These are phyloP conservation scores for Astropecten irregularis DNA, from an alignment of 53 echinoderm and acorn worm genomes.

Conservation along the genomic window DNA sequence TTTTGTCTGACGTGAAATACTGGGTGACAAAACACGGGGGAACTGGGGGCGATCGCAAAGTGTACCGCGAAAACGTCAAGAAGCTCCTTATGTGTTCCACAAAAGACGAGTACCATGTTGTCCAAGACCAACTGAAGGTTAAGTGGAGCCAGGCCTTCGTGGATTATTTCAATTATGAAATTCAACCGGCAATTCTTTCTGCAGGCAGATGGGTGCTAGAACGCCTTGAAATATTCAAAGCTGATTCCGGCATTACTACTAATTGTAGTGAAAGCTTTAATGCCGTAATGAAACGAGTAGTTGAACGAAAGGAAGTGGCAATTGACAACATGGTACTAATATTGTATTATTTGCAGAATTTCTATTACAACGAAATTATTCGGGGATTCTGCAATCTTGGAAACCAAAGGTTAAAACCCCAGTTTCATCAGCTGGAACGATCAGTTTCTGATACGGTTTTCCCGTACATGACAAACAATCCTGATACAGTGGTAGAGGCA, in stretches of 20 bases:
- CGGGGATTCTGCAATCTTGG: neutral
- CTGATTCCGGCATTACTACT: too few relatives aligned
- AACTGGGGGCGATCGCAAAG: neutral
- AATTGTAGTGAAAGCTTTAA: too few relatives aligned
- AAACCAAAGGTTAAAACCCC: neutral
- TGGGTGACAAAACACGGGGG: constrained; percentile 3
- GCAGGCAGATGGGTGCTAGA: too few relatives aligned
- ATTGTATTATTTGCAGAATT: neutral
- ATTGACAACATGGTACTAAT: neutral
- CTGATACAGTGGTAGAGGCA: constrained; percentile 1
- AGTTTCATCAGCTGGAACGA: neutral
- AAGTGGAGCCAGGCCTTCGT: neutral
- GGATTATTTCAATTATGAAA: too few relatives aligned
- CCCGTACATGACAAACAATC: neutral
- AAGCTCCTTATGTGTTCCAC: neutral
- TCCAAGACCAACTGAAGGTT: neutral
- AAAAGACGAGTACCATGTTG: neutral
- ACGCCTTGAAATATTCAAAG: too few relatives aligned
- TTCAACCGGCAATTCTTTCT: too few relatives aligned
- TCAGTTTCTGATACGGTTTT: neutral
- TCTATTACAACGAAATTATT: constrained; percentile 6
- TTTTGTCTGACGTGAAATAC: constrained; percentile 3
- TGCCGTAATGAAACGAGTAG: too few relatives aligned
- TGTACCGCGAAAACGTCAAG: neutral
- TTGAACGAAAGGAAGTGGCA: too few relatives aligned